Evolutionary conservation across 2,888 invertebrate genomes (phyloP).

Genomic region (Busseola fusca): DNA sequence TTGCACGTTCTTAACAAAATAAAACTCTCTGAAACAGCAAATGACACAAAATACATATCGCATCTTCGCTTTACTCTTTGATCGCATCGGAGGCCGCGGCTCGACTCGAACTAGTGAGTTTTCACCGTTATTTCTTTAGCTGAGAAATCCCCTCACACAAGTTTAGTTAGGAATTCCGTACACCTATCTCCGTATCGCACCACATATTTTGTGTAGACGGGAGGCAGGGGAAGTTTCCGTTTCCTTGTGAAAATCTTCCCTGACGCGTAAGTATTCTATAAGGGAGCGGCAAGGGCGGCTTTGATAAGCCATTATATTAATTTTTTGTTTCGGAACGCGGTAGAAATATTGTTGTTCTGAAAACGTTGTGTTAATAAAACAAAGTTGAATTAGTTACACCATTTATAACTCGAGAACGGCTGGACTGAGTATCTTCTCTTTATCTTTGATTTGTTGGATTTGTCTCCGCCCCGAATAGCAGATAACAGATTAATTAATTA

Average conservation of each 20-base stretch:
- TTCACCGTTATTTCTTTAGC: constrained; percentile 80
- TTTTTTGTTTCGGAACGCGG: constrained; percentile 45
- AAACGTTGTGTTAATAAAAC: neutral
- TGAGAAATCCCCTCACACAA: constrained; percentile 78
- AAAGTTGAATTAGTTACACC: too few species aligned
- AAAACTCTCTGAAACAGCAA: constrained; percentile 39
- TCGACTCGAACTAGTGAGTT: constrained; percentile 65
- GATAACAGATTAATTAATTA: too few species aligned
- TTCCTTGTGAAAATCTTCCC: constrained; percentile 73
- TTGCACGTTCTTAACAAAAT: constrained; percentile 46
- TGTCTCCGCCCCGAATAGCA: too few species aligned
- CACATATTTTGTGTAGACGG: constrained; percentile 80
- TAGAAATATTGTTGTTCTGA: constrained; percentile 10
- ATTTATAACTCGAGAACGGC: too few species aligned
- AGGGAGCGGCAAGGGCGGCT: constrained; percentile 33
- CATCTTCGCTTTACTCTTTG: constrained; percentile 60
- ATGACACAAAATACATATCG: constrained; percentile 58
- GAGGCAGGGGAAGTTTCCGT: constrained; percentile 74
- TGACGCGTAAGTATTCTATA: constrained; percentile 55
- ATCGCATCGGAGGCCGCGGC: constrained; percentile 68
- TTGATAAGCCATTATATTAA: constrained; percentile 60
- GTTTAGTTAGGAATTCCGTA: constrained; percentile 83
- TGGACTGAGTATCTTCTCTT: too few species aligned
- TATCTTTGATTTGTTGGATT: too few species aligned
- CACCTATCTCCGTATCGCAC: constrained; percentile 80